phyloP scores from a whole-genome alignment of 2,113 vertebrate species.

The Pelodiscus sinensis region DNA sequence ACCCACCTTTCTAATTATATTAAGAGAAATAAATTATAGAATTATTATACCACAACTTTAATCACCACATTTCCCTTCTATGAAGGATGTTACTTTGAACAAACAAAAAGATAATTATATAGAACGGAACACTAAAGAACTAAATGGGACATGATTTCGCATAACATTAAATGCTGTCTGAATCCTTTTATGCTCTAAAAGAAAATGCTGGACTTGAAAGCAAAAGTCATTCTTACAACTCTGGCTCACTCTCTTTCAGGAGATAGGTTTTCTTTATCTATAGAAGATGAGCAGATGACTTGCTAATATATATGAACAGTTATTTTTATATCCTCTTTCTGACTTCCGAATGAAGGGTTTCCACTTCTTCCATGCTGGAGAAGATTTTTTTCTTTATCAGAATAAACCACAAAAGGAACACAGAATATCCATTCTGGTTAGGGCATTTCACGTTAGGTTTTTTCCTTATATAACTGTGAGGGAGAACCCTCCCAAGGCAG shows the following conservation, averaged over 20 bases:
- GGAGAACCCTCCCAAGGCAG: neutral
- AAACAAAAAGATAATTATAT: neutral
- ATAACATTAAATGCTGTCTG: neutral
- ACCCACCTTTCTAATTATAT: neutral
- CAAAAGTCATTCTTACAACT: neutral
- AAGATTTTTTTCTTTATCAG: neutral
- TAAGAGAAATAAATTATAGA: neutral
- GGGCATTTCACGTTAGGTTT: neutral
- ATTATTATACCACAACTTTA: neutral
- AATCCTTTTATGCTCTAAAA: neutral
- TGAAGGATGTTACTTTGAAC: neutral
- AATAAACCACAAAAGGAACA: neutral
- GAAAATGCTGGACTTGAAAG: neutral
- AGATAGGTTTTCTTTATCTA: neutral
- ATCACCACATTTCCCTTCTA: neutral
- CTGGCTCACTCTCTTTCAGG: neutral
- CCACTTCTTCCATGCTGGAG: neutral
- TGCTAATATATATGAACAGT: neutral
- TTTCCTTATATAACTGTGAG: neutral
- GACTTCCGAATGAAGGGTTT: neutral
- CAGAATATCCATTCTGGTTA: neutral
- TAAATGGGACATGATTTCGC: fast-evolving
- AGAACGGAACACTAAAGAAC: neutral
- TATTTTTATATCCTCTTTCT: neutral
- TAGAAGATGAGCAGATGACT: neutral